Evolutionary conservation across 1,140 invertebrate genomes (phyloP), one percentile per base, ranked within the genome.

Genomic region (Pemphigus obesinymphae): DNA sequence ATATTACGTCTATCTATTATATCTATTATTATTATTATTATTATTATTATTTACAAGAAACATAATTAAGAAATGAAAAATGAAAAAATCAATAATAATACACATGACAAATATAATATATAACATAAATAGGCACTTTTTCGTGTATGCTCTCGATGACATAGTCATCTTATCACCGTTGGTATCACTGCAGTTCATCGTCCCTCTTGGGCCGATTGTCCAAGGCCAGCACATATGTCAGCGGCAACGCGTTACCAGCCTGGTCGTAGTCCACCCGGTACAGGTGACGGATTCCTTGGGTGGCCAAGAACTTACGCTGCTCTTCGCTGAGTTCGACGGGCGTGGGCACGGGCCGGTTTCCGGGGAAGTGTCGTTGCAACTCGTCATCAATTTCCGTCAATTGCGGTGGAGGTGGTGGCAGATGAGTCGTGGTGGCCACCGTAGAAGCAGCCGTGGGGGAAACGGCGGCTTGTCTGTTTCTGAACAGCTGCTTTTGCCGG

Each of bases 271-370:
- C 82, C n/a, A 84, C 84, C 6, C 82, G 82, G 31, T 88, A 85
- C n/a, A 88, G 83, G n/a, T 85, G 87, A 0, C 87, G 87, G 13
- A 88, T 85, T 34, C 87, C 88, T 73, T 87, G 87, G 26, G 85
- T 86, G 20, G 86, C 85, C 0, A 86, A 84, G 17, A 83, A 82
- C 3, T 86, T 85, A 29, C 83, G 82, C 15, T 84, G 84, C 68
- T 87, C 85, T 0, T 83, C 83, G 4, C 86, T 86, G 20, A 87
- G 86, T 53, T 87, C 82, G n/a, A 87, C 85, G 8, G 86, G 85
- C 50, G 83, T 83, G 23, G 86, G 85, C 63, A 87, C 48, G 87
- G 88, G 48, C 86, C 87, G 7, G 84, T 86, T 87, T 45, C 86
- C 85, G 34, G 84, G 66, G 0, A 84, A 82, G 45, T 86, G 86